Evolutionary conservation across 2,113 vertebrate genomes (phyloP), one percentile per base, ranked within the genome.

Genomic region (Carassius gibelio): DNA sequence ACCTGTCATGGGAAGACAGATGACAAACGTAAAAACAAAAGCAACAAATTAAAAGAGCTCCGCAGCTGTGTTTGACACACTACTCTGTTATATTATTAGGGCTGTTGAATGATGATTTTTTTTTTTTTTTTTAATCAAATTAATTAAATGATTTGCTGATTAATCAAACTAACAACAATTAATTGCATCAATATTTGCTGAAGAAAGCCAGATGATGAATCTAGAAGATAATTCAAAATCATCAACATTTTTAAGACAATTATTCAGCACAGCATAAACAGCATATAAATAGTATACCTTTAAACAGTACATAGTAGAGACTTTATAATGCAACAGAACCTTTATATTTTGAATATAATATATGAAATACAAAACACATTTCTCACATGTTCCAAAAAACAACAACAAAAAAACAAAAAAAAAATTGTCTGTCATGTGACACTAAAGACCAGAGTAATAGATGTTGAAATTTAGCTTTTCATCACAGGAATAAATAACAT

Each of bases 1-100:
- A 66, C n/a, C 69, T 80, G 38, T 48, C 77, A 48, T 13, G 23
- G 36, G 26, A 81, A 81, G 61, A 68, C 79, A 68, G 79, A 80
- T 64, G 59, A 52, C 62, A 81, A 50, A 68, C 68, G 34, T 62
- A 81, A 68, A 62, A 80, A 36, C 57, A 45, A 42, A 79, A 15
- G 4, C 9, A 80, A 7, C 34, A 79, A 19, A 62, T 62, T 23
- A 42, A 42, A 38, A 23, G 3, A 68, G 26, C 38, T 68, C 15
- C 19, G 9, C 9, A 52, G 62, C 45, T 19, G 26, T 4, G 79
- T 45, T 48, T 52, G 42, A 30, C 79, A 36, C 42, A n/a, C 30
- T 26, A 9, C 23, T 21, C 11, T 23, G 3, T 34, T 3, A 55
- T 52, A 38, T 5, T 13, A 23, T 48, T 21, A 71, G 10, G 50